These are phyloP conservation scores for Hexactinellida sp. DNA, from an alignment of 37 sponge, comb jelly and placozoan species.

Conservation along the genomic window DNA sequence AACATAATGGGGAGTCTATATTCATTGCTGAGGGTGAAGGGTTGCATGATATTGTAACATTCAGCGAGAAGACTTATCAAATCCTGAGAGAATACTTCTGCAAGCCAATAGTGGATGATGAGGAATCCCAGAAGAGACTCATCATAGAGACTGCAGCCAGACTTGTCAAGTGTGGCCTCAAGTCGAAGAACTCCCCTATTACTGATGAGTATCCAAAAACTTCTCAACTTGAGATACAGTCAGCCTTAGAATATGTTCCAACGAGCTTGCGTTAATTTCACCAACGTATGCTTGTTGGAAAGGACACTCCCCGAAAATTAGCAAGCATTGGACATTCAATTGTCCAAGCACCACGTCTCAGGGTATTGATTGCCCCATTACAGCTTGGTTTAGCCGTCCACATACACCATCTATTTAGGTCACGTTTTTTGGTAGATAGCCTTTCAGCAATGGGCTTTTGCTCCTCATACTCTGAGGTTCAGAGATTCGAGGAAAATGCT, in stretches of 20 bases:
- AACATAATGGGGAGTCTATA: neutral
- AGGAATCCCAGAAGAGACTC: neutral
- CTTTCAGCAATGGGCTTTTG: constrained; percentile 5
- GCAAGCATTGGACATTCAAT: constrained; percentile 16
- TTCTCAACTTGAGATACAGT: neutral
- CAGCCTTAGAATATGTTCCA: constrained; percentile 8
- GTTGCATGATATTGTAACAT: neutral
- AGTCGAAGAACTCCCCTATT: neutral
- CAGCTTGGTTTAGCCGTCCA: constrained; percentile 9
- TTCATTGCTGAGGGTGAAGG: neutral
- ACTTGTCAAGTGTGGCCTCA: constrained; percentile 7
- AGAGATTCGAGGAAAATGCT: neutral
- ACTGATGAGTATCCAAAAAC: constrained; percentile 8
- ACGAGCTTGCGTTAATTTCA: neutral
- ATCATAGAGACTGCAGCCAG: constrained; percentile 20
- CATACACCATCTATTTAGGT: constrained; percentile 11
- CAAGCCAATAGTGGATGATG: neutral
- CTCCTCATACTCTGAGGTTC: constrained; percentile 18
- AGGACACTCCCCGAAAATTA: neutral
- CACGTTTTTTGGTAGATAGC: neutral
- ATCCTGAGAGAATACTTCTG: constrained; percentile 20
- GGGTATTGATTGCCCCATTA: constrained; percentile 7
- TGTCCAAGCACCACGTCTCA: neutral
- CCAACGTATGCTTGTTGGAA: neutral
- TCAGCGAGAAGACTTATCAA: neutral